Conservation (phyloP, 2,113 vertebrate species). For the Sander lucioperca region DNA sequence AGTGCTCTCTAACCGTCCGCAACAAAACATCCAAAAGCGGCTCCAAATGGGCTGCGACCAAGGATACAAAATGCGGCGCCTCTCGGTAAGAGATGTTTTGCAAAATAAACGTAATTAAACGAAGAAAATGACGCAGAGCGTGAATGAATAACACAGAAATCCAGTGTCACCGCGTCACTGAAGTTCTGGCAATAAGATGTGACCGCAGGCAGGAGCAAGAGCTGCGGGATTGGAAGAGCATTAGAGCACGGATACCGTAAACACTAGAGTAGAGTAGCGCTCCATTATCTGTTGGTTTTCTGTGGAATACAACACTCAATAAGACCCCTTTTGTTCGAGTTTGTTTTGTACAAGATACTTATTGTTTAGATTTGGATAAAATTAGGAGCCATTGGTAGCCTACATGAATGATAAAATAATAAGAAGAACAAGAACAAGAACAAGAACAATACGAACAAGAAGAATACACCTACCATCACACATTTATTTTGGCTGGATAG, state of each 20-base stretch:
- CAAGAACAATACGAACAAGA: neutral
- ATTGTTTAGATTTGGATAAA: neutral
- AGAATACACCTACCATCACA: neutral
- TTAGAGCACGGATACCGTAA: constrained; percentile 72
- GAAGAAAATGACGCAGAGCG: constrained; percentile 44
- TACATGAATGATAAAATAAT: neutral
- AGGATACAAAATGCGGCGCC: neutral
- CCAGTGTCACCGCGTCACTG: constrained; percentile 42
- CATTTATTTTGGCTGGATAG: neutral
- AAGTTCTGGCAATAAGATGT: constrained; percentile 64
- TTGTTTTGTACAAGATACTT: neutral
- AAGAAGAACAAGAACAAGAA: neutral
- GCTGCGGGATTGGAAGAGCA: constrained; percentile 68
- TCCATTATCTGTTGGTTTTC: neutral
- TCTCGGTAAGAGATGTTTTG: neutral
- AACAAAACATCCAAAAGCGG: constrained; percentile 13
- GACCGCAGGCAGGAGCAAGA: constrained; percentile 55
- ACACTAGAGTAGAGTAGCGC: constrained; percentile 29
- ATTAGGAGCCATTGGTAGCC: too few relatives aligned
- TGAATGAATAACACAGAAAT: constrained; percentile 54
- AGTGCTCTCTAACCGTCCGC: neutral
- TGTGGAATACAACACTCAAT: neutral
- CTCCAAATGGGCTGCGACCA: neutral
- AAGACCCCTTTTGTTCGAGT: neutral
- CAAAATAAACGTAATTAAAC: constrained; percentile 8